Evolutionary conservation across 1,140 invertebrate genomes (phyloP), one percentile per base, ranked within the genome.

Genomic region (Aphelenchoides fujianensis): DNA sequence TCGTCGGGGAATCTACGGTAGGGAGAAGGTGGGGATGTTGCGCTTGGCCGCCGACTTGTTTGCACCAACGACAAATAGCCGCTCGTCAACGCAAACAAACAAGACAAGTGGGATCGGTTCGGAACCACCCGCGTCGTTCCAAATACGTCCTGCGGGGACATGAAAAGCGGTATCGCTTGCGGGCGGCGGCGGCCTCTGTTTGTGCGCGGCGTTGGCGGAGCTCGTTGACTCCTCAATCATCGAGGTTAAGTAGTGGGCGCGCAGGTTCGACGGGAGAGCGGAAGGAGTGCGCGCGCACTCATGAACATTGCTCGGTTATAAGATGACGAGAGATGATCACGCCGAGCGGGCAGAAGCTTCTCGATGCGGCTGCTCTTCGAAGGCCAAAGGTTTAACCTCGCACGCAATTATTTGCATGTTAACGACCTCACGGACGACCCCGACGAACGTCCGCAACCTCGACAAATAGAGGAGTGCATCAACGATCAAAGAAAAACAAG

Each of bases 351-450:
- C 23, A 48, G n/a, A n/a, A 48, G 23, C 41, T 48, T 48, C n/a
- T n/a, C 41, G 23, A 48, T 48, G 41, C 12, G 12, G 41, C 12
- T 48, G 41, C 41, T 48, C 23, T 16, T 48, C 23, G 23, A 48
- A 48, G 41, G 41, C 41, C 41, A 48, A 48, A 48, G 41, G 23
- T 48, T 48, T 48, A n/a, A n/a, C n/a, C n/a, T n/a, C n/a, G n/a
- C n/a, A n/a, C n/a, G n/a, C n/a, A n/a, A n/a, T n/a, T n/a, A n/a
- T n/a, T n/a, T n/a, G n/a, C n/a, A n/a, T n/a, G n/a, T n/a, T n/a
- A n/a, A n/a, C n/a, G n/a, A n/a, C n/a, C n/a, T n/a, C n/a, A n/a
- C n/a, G n/a, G n/a, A n/a, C n/a, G n/a, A n/a, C n/a, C n/a, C n/a
- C n/a, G n/a, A n/a, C n/a, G n/a, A n/a, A n/a, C 41, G 41, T 23